Conservation (phyloP, 2,888 invertebrate species). For the Invenusta paracnida region DNA sequence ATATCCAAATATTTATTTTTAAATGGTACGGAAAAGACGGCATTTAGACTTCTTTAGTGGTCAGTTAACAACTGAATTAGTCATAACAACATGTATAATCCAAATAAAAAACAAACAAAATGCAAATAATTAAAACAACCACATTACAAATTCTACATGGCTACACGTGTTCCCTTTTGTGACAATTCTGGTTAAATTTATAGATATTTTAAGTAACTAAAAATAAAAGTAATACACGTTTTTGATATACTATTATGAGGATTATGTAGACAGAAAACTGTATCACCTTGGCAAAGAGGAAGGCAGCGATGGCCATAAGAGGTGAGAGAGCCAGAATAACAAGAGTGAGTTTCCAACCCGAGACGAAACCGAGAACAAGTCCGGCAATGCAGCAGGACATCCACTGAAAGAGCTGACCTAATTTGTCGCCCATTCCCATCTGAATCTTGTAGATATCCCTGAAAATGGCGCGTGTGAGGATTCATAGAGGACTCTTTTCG, state of each 20-base stretch:
- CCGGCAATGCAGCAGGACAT: constrained; percentile 61
- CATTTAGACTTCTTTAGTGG: background rate
- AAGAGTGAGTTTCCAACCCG: constrained; percentile 64
- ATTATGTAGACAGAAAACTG: no score
- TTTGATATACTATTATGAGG: no score
- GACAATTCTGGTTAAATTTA: background rate
- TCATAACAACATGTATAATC: no score
- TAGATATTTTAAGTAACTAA: no score
- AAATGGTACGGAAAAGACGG: no score
- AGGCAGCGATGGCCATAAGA: constrained; percentile 53
- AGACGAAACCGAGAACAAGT: constrained; percentile 62
- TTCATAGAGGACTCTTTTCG: constrained; percentile 13
- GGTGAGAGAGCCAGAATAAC: constrained; percentile 64
- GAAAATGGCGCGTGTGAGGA: constrained; percentile 48
- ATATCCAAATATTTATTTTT: no score
- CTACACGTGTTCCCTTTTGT: no score
- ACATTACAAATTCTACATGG: no score
- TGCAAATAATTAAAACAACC: no score
- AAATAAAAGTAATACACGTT: no score
- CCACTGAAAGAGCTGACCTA: constrained; percentile 61
- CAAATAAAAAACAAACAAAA: no score
- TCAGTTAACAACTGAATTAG: no score
- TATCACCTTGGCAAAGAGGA: constrained; percentile 50
- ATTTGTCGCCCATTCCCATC: constrained; percentile 63
- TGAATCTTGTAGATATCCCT: constrained; percentile 64